phyloP scores from a whole-genome alignment of 2,888 invertebrate genomes.

The Apomyelois bistriatella region DNA sequence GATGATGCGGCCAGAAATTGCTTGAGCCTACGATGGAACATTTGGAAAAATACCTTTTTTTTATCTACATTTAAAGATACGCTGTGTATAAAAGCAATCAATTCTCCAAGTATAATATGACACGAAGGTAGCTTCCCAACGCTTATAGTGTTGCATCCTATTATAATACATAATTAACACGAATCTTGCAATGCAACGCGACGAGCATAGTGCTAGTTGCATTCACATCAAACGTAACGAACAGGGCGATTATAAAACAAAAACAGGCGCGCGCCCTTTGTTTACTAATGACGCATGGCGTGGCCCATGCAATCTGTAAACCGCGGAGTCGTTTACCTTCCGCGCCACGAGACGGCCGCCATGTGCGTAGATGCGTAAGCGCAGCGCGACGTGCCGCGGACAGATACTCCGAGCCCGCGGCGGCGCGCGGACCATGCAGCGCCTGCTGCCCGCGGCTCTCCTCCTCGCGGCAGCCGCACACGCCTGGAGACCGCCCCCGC shows the following conservation, averaged over 20 bases:
- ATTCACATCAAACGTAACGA: constrained; percentile 35
- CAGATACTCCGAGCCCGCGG: constrained; percentile 63
- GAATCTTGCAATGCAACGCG: constrained; percentile 15
- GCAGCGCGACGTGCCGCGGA: constrained; percentile 47
- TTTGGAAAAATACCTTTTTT: too few species aligned
- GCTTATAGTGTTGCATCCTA: constrained; percentile 8
- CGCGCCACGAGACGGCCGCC: constrained; percentile 71
- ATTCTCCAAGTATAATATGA: too few species aligned
- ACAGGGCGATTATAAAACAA: constrained; percentile 57
- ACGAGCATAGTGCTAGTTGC: constrained; percentile 17
- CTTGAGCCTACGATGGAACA: too few species aligned
- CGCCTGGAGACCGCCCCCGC: constrained; percentile 43
- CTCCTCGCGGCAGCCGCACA: constrained; percentile 46
- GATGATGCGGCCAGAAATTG: too few species aligned
- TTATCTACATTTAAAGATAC: too few species aligned
- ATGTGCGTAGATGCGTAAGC: constrained; percentile 73
- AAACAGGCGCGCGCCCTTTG: constrained; percentile 71
- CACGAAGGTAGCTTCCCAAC: too few species aligned
- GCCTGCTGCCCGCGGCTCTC: constrained; percentile 63
- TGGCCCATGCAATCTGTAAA: constrained; percentile 67
- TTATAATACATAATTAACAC: constrained; percentile 7
- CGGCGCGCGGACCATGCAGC: constrained; percentile 71
- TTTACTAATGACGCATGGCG: constrained; percentile 76
- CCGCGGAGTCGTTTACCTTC: constrained; percentile 77
- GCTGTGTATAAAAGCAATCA: too few species aligned